Evolutionary conservation across 2,113 vertebrate genomes (phyloP).

Genomic region (Cheirogaleus medius): DNA sequence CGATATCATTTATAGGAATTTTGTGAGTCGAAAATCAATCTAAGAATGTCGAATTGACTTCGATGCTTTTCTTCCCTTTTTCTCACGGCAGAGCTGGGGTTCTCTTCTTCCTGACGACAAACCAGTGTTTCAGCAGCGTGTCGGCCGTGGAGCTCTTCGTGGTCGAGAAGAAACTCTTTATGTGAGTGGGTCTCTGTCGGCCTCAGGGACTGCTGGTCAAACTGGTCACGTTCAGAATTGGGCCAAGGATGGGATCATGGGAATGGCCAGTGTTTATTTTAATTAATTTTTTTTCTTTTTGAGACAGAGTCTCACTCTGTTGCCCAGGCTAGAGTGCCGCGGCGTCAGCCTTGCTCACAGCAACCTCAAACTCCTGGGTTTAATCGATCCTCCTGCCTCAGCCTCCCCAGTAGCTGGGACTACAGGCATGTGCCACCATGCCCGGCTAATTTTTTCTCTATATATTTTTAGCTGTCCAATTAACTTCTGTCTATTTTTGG

Average conservation of each 20-base stretch:
- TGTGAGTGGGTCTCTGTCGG: slow-evolving; percentile 84
- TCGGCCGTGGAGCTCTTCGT: slow-evolving; percentile 94
- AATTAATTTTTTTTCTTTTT: neutral
- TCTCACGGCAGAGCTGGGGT: slow-evolving; percentile 88
- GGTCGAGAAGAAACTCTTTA: slow-evolving; percentile 93
- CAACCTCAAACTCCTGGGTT: no score
- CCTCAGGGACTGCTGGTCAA: neutral
- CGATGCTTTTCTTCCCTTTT: neutral
- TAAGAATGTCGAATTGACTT: neutral
- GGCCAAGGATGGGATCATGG: neutral
- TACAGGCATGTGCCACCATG: no score
- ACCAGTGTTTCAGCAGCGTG: slow-evolving; percentile 94
- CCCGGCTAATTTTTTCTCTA: no score
- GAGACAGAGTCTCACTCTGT: no score
- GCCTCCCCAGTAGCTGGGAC: no score
- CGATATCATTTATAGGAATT: neutral
- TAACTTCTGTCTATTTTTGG: no score
- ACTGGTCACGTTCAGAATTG: neutral
- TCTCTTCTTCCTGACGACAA: slow-evolving; percentile 94
- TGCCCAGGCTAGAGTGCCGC: no score
- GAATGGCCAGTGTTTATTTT: neutral
- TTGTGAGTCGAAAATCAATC: neutral
- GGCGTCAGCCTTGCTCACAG: no score
- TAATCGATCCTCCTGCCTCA: no score
- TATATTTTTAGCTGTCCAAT: no score